phyloP scores from a whole-genome alignment of 2,797 vertebrate genomes.

The Tolypeutes matacus region DNA sequence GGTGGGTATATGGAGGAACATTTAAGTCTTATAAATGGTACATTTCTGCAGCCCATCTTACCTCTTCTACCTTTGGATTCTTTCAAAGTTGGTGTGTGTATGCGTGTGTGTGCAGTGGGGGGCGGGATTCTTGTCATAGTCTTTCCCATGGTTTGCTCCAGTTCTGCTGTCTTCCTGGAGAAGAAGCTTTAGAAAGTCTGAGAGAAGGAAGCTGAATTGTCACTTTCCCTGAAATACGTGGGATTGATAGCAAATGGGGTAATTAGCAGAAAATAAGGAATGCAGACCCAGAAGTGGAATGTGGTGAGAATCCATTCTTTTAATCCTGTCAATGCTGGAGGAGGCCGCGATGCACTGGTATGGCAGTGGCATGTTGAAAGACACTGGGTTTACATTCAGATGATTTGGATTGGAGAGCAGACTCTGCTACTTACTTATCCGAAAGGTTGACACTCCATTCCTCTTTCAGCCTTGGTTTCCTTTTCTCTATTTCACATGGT shows the following conservation, averaged over 20 bases:
- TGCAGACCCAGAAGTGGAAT: background rate
- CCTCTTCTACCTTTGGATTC: slow-evolving; percentile 6
- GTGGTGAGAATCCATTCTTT: slow-evolving; percentile 8
- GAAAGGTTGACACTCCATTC: background rate
- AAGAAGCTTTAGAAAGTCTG: slow-evolving; percentile 45
- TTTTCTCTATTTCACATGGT: background rate
- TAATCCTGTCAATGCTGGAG: background rate
- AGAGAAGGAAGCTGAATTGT: slow-evolving; percentile 59
- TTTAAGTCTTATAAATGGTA: background rate
- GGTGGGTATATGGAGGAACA: background rate
- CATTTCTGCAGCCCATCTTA: background rate
- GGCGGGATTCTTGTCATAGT: background rate
- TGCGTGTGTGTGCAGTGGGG: too few species aligned
- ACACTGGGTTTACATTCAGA: background rate
- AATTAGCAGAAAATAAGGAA: slow-evolving; percentile 70
- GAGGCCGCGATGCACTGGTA: background rate
- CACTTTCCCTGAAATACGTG: slow-evolving; percentile 65
- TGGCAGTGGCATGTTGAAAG: background rate
- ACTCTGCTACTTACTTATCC: background rate
- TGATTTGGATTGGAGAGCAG: background rate
- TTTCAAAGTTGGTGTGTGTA: background rate
- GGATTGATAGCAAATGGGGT: slow-evolving; percentile 66
- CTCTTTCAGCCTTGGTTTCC: background rate
- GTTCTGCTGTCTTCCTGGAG: slow-evolving; percentile 14
- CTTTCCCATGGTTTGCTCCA: slow-evolving; percentile 18